A percentile compares a stretch with the other conserved stretches of the same genome.
Evolutionary conservation across 92 coral and sea anemone genomes (phyloP).

Genomic region (Paragorgia papillata): DNA sequence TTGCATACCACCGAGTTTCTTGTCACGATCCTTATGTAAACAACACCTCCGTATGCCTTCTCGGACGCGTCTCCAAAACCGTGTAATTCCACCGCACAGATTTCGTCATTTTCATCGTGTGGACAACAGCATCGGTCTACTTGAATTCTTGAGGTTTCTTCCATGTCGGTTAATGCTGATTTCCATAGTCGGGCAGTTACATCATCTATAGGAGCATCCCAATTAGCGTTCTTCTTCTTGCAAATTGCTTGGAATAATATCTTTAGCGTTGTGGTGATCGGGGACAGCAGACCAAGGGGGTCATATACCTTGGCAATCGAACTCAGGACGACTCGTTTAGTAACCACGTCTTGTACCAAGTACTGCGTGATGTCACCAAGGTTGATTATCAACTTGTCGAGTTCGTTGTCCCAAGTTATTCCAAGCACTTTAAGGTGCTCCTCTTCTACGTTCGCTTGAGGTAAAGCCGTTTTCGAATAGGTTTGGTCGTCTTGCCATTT

Average conservation of each 20-base stretch:
- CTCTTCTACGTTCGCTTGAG: neutral
- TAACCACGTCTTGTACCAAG: neutral
- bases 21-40: conserved; percentile 3
- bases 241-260: conserved; percentile 25
- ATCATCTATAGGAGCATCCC: conserved; percentile 20
- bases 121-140: neutral
- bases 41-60: neutral
- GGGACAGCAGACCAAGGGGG: conserved; percentile 26
- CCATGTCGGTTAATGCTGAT: neutral
- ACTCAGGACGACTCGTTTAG: conserved; percentile 1
- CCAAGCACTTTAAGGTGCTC: neutral
- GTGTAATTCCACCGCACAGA: neutral
- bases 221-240: conserved; percentile 15
- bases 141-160: conserved; percentile 3
- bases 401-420: neutral
- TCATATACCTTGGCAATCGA: conserved; percentile 38
- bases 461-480: neutral
- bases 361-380: conserved; percentile 8
- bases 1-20: conserved; percentile 12
- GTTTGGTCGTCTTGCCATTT: neutral
- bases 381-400: conserved; percentile 1
- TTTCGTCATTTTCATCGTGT: neutral
- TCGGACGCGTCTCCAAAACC: too few relatives aligned
- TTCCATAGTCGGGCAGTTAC: neutral
- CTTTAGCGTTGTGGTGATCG: conserved; percentile 3